Evolutionary conservation across 2,797 vertebrate genomes (phyloP).

Genomic region (Cynodonichthys magdalenae): DNA sequence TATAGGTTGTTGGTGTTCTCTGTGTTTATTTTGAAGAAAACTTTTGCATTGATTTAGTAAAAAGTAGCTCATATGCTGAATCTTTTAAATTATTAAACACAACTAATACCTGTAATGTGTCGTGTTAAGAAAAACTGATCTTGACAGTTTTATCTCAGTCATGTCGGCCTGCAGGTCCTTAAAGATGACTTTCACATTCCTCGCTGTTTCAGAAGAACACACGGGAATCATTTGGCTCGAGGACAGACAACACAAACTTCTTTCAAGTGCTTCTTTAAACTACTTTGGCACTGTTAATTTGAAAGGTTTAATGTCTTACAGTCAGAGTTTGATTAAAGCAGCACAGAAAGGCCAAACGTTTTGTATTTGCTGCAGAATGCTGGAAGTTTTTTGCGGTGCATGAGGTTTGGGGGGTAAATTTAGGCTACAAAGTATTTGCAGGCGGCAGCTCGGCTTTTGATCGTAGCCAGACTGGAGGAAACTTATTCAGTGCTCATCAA

Average conservation of each 20-base stretch:
- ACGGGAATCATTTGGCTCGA: conserved; percentile 52
- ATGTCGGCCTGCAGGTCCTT: conserved; percentile 27
- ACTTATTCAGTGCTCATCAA: too few relatives aligned
- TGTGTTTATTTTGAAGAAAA: too few relatives aligned
- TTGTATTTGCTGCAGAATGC: conserved; percentile 34
- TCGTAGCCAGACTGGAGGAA: conserved; percentile 45
- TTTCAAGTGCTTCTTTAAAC: conserved; percentile 56
- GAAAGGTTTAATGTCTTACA: conserved; percentile 25
- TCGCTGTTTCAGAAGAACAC: conserved; percentile 46
- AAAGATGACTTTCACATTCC: conserved; percentile 55
- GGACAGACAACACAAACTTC: conserved; percentile 49
- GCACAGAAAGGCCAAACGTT: conserved; percentile 26
- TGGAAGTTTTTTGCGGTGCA: conserved; percentile 55
- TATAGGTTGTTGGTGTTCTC: too few relatives aligned
- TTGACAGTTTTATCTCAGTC: conserved; percentile 37
- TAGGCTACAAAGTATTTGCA: conserved; percentile 47
- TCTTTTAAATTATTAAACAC: too few relatives aligned
- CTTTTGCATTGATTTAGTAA: too few relatives aligned
- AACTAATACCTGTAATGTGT: too few relatives aligned
- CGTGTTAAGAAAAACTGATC: too few relatives aligned
- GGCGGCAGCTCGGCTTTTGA: conserved; percentile 33
- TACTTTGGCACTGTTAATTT: conserved; percentile 18
- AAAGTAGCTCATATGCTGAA: too few relatives aligned
- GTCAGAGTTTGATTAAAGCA: conserved; percentile 32
- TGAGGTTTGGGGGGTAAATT: conserved; percentile 56